A percentile compares a stretch with the other conserved stretches of the same genome.
phyloP scores from a whole-genome alignment of 2,888 invertebrate genomes.

The Noctua comes region DNA sequence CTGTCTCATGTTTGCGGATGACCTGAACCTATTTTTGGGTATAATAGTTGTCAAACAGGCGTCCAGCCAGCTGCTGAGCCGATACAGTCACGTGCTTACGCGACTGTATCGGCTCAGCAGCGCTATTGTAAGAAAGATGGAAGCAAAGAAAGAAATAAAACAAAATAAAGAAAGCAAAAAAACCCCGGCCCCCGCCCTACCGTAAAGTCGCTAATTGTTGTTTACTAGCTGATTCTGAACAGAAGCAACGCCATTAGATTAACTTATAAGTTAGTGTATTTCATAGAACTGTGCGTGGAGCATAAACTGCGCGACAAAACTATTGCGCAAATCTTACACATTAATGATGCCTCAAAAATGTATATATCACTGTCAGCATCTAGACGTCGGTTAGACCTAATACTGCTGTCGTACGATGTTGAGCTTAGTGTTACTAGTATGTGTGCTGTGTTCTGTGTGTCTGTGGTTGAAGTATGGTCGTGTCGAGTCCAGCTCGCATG shows the following conservation, averaged over 20 bases:
- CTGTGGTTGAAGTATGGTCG: slow-evolving; percentile 30
- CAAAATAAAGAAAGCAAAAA: too few relatives aligned
- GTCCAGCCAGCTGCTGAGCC: too few relatives aligned
- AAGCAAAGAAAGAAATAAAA: background rate
- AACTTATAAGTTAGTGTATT: background rate
- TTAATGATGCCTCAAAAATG: too few relatives aligned
- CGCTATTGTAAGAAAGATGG: background rate
- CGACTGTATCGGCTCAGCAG: background rate
- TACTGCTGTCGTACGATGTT: slow-evolving; percentile 12
- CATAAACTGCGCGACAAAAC: background rate
- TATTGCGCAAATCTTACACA: background rate
- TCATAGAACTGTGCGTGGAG: background rate
- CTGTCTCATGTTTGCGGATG: too few relatives aligned
- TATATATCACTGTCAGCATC: background rate
- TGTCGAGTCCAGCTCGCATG: background rate
- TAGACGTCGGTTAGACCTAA: background rate
- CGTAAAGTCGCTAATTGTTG: background rate
- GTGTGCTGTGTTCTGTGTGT: slow-evolving; percentile 1
- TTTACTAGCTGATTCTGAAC: background rate
- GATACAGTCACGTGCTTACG: too few relatives aligned
- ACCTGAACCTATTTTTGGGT: background rate
- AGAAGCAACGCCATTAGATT: background rate
- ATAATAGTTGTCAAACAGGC: background rate
- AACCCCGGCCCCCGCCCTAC: too few relatives aligned
- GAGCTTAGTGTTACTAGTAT: background rate